phyloP scores from a whole-genome alignment of 2,113 vertebrate genomes.

The Mixornis gularis region DNA sequence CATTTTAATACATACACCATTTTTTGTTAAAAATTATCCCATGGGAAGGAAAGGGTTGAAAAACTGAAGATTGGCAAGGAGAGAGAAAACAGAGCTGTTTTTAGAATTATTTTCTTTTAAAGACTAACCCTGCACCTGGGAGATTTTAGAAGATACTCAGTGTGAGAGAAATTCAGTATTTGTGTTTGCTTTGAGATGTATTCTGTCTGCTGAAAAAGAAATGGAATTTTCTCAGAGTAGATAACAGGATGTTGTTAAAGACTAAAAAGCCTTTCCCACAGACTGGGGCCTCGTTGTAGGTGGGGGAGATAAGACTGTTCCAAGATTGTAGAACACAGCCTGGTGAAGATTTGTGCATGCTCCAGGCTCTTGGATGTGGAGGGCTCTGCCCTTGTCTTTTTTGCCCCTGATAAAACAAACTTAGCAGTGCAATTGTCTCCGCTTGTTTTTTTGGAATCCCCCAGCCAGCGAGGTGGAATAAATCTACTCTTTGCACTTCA shows the following conservation, averaged over 20 bases:
- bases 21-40: neutral
- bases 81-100: neutral
- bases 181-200: neutral
- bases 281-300: rapidly evolving
- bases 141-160: neutral
- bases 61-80: neutral
- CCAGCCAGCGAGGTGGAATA: neutral
- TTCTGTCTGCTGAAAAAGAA: neutral
- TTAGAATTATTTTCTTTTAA: neutral
- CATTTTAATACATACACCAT: neutral
- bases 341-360: neutral
- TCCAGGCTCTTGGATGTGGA: neutral
- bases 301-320: neutral
- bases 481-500: neutral
- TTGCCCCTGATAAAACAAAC: neutral
- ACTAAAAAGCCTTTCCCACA: neutral
- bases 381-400: neutral
- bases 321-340: neutral
- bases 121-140: neutral
- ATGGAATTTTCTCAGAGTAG: neutral
- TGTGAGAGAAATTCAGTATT: neutral
- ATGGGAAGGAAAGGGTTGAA: neutral
- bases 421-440: neutral
- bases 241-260: neutral
- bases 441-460: neutral